Evolutionary conservation across 1,140 invertebrate species (phyloP).

Genomic region (Drosophila burlai): DNA sequence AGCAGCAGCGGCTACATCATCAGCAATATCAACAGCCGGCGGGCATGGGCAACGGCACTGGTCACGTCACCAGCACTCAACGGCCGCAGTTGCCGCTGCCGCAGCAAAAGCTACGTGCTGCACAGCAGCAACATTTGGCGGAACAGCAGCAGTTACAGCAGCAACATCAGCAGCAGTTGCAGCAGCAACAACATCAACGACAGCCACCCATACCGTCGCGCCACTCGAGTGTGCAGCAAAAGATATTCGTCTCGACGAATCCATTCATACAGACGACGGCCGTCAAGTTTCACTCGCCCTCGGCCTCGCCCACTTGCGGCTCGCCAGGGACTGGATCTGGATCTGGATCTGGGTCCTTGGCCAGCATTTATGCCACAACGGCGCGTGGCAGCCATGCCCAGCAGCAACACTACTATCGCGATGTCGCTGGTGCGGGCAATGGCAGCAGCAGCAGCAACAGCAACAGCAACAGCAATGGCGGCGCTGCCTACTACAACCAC

Average conservation of each 20-base stretch:
- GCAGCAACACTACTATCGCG: constrained; percentile 65
- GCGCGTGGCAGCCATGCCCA: constrained; percentile 61
- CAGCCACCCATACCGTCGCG: constrained; percentile 81
- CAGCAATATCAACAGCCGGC: constrained; percentile 82
- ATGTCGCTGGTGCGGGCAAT: constrained; percentile 59
- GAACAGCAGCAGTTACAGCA: constrained; percentile 37
- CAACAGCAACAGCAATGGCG: constrained; percentile 72
- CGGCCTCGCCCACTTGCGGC: constrained; percentile 78
- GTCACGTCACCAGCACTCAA: constrained; percentile 59
- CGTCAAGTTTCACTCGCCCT: constrained; percentile 78
- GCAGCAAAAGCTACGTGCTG: constrained; percentile 62
- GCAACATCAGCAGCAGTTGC: constrained; percentile 41
- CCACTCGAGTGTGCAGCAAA: constrained; percentile 84
- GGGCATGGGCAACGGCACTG: constrained; percentile 61
- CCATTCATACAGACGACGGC: constrained; percentile 84
- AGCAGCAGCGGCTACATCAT: constrained; percentile 60
- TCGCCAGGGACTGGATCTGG: constrained; percentile 54
- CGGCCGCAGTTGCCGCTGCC: constrained; percentile 77
- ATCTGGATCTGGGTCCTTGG: constrained; percentile 31
- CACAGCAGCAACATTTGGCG: constrained; percentile 51
- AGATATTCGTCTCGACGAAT: constrained; percentile 85
- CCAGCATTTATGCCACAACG: constrained; percentile 76
- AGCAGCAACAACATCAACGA: constrained; percentile 63
- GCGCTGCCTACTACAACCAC: constrained; percentile 62
- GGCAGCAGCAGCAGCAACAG: constrained; percentile 67